A percentile compares a stretch with the other conserved stretches of the same genome.
Conservation (phyloP, 2,888 invertebrate species). For the Unio pictorum region DNA sequence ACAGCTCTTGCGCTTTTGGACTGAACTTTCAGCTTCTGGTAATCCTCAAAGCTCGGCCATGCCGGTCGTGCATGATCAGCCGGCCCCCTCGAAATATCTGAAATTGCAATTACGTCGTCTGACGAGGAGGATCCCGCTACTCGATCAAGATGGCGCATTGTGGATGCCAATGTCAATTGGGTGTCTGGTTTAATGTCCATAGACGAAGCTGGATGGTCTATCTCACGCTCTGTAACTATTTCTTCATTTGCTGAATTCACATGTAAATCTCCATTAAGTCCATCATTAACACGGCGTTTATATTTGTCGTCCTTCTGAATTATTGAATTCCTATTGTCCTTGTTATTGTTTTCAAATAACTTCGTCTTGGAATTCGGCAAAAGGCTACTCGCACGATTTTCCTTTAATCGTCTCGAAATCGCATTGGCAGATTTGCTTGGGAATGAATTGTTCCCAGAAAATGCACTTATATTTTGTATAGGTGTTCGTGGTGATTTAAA, state of each 20-base stretch:
- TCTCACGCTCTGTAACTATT: constrained; percentile 11
- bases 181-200: constrained; percentile 31
- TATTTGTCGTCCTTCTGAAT: too few species aligned
- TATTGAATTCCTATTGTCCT: too few species aligned
- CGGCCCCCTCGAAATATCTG: constrained; percentile 19
- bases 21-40: constrained; percentile 15
- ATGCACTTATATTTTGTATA: too few species aligned
- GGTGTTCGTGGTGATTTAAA: constrained; percentile 20
- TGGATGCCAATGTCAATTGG: constrained; percentile 29
- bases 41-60: constrained; percentile 30
- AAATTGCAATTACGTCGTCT: constrained; percentile 25
- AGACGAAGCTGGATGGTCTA: constrained; percentile 18
- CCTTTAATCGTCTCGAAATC: too few species aligned
- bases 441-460: too few species aligned
- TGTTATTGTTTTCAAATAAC: too few species aligned
- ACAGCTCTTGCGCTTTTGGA: constrained; percentile 7
- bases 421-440: too few species aligned
- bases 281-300: too few species aligned
- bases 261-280: too few species aligned
- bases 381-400: too few species aligned
- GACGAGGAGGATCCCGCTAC: constrained; percentile 22
- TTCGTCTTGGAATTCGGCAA: too few species aligned
- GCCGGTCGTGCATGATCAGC: constrained; percentile 12
- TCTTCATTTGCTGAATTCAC: not conserved
- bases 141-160: constrained; percentile 29